These are phyloP conservation scores for Phocoena sinus DNA, from an alignment of 2,113 vertebrate species.

Conservation along the genomic window DNA sequence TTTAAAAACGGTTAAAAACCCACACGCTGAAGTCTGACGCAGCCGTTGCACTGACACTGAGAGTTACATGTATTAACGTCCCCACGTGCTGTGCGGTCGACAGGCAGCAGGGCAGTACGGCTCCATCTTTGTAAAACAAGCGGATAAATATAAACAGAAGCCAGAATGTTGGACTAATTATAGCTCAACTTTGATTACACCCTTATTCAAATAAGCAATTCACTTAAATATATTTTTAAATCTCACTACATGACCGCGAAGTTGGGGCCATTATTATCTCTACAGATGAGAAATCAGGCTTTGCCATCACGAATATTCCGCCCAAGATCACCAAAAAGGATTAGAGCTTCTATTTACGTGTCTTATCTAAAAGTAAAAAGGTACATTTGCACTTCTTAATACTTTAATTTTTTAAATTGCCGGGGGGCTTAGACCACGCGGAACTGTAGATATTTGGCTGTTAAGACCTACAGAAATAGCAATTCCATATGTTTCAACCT, in stretches of 20 bases:
- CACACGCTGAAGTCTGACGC: fast-evolving
- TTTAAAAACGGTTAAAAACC: neutral
- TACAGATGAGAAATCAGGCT: neutral
- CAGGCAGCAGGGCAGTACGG: neutral
- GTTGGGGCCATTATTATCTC: neutral
- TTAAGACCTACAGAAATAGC: neutral
- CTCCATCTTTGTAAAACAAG: neutral
- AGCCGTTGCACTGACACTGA: fast-evolving
- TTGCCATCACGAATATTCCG: neutral
- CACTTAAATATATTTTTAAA: neutral
- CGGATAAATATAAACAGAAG: neutral
- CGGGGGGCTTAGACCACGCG: neutral
- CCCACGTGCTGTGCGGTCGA: too few relatives aligned
- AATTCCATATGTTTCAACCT: neutral
- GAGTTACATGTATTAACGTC: fast-evolving
- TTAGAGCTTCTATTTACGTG: neutral
- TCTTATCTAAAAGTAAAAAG: neutral
- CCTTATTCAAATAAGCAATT: neutral
- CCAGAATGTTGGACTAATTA: neutral
- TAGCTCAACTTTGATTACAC: neutral
- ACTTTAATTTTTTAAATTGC: neutral
- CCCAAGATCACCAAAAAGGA: neutral
- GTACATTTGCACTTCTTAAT: neutral
- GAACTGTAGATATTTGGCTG: neutral
- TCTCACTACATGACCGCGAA: neutral